Base-by-base conservation (phyloP, 2,797 vertebrate species). In the Lithobates pipiens region DNA sequence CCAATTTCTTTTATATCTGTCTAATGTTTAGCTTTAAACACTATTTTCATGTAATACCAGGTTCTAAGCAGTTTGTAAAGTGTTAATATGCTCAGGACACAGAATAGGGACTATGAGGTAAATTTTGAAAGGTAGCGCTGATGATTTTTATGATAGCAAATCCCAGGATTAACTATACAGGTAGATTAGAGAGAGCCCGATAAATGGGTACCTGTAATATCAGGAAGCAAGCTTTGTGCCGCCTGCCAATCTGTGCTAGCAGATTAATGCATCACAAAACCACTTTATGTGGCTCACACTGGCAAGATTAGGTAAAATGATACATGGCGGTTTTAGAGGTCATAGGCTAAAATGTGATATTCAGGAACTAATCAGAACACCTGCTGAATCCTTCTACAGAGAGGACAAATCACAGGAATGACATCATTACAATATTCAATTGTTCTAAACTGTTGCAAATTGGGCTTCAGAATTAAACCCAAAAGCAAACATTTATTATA, bases 291-390 rank as follows among this genome's bases (percentile, higher is more conserved):
- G 50, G 16, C 34, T 32, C 29, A 61, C 29, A 23, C 23, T 61
- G 21, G 74, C 25, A 77, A 65, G 57, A 65, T 77, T 77, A 77
- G 65, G 36, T 80, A 70, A 80, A 29, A 32, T 44, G 77, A 80
- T 69, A 65, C 77, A 70, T 54, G 25, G 34, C 25, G 65, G 32
- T 61, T 77, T 25, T 65, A 77, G 11, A 65, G 57, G 54, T 65
- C 76, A 65, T 13, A 39, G 76, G 76, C 23, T 25, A 77, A 77
- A 65, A 23, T 34, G 18, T 61, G 75, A 36, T 57, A 77, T 77
- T 63, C 57, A 16, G 76, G 21, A 23, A 63, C 21, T 63, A 39
- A 76, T 76, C 23, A 76, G 27, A 76, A 57, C 25, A 44, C 39
- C 74, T 36, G 32, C 34, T 27, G 21, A 77, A 39, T 63, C 76